A percentile compares a stretch with the other conserved stretches of the same genome.
phyloP scores from a whole-genome alignment of 2,113 vertebrate species.

The Gallinago jamesoni region DNA sequence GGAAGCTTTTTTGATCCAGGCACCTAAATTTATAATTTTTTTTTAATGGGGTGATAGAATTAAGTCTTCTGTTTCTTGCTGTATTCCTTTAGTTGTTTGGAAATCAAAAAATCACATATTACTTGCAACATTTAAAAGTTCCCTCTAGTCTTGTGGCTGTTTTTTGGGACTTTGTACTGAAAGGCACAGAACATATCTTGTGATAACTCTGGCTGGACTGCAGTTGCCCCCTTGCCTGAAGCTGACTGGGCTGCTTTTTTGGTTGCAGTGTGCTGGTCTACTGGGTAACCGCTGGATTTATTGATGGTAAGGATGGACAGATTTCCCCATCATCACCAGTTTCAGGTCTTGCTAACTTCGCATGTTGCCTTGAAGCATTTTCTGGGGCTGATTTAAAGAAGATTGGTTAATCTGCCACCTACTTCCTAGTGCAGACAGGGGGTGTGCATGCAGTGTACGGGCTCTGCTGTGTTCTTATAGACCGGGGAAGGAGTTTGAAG shows the following conservation, averaged over 20 bases:
- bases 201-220: background rate
- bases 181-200: accelerated
- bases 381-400: background rate
- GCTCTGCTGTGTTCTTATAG: accelerated
- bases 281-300: background rate
- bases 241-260: background rate
- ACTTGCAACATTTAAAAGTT: background rate
- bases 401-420: background rate
- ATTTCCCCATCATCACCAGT: background rate
- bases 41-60: background rate
- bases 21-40: background rate
- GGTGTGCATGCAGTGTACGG: background rate
- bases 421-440: background rate
- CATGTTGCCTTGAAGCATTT: background rate
- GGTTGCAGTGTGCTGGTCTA: background rate
- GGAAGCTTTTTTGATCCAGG: background rate
- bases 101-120: background rate
- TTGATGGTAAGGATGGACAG: background rate
- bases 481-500: background rate
- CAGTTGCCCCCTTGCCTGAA: background rate
- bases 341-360: background rate
- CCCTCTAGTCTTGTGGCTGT: background rate
- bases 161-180: background rate
- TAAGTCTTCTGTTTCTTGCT: background rate
- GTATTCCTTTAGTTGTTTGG: background rate